Evolutionary conservation across 2,888 invertebrate genomes (phyloP).

Genomic region (Choristoneura rosaceana): DNA sequence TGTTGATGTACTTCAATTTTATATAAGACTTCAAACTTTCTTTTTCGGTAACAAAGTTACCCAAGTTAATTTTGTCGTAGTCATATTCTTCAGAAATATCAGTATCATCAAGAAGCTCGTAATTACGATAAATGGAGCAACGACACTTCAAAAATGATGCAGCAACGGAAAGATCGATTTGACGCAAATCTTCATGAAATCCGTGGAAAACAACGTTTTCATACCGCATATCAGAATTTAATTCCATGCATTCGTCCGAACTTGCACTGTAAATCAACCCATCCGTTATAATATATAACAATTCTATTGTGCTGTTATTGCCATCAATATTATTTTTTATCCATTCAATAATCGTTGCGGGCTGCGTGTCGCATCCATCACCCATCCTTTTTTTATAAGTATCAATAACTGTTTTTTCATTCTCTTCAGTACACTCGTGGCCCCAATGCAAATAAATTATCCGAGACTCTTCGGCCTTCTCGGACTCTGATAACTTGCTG

Average conservation of each 20-base stretch:
- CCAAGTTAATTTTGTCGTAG: conserved; percentile 51
- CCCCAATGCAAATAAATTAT: conserved; percentile 57
- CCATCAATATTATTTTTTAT: conserved; percentile 42
- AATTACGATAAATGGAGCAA: conserved; percentile 53
- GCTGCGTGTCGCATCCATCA: conserved; percentile 40
- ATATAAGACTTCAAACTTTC: conserved; percentile 57
- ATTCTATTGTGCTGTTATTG: conserved; percentile 47
- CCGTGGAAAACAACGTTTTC: conserved; percentile 54
- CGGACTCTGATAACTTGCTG: not conserved
- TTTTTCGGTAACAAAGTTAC: conserved; percentile 53
- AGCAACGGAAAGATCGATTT: conserved; percentile 53
- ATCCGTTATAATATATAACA: conserved; percentile 56
- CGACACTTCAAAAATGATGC: conserved; percentile 50
- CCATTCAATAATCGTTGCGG: conserved; percentile 45
- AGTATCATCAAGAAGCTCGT: conserved; percentile 47
- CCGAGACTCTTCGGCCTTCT: conserved; percentile 46
- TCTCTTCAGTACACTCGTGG: conserved; percentile 47
- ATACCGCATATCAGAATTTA: conserved; percentile 52
- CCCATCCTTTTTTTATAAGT: conserved; percentile 26
- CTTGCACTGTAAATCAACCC: conserved; percentile 44
- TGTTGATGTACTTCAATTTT: conserved; percentile 54
- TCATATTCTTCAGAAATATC: conserved; percentile 56
- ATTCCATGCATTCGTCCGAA: conserved; percentile 43
- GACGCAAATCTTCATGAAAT: conserved; percentile 38
- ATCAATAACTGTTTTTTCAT: conserved; percentile 45